Percentiles rank a stretch among this genome's conserved stretches.
These are phyloP conservation scores for Leucania comma DNA, from an alignment of 2,888 invertebrate genomes.

Conservation along the genomic window DNA sequence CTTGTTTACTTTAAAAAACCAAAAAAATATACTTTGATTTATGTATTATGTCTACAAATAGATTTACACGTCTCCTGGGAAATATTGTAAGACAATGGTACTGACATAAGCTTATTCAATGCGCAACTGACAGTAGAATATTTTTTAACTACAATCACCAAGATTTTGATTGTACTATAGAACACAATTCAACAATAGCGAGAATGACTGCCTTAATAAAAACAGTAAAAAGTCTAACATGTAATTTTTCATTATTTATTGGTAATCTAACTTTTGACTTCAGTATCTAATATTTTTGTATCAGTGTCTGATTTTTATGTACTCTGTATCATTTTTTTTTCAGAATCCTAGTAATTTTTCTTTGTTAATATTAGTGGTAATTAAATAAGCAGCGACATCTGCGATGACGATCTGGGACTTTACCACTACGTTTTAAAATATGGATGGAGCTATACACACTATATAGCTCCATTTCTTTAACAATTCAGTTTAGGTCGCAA, in stretches of 20 bases:
- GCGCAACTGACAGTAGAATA: neutral
- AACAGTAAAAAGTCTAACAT: constrained; percentile 12
- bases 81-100: constrained; percentile 14
- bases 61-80: neutral
- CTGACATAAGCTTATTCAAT: constrained; percentile 5
- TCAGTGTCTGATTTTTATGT: too few relatives aligned
- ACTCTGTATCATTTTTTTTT: too few relatives aligned
- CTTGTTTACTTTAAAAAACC: constrained; percentile 7
- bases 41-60: constrained; percentile 3
- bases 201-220: neutral
- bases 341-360: too few relatives aligned
- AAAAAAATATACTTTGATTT: constrained; percentile 3
- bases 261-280: constrained; percentile 25
- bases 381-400: too few relatives aligned
- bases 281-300: constrained; percentile 1
- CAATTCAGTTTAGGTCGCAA: too few relatives aligned
- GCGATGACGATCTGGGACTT: too few relatives aligned
- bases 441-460: too few relatives aligned
- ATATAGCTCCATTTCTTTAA: too few relatives aligned
- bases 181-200: constrained; percentile 8
- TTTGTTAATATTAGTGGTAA: neutral
- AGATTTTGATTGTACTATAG: constrained; percentile 13
- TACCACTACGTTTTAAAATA: too few relatives aligned
- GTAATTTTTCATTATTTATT: constrained; percentile 7
- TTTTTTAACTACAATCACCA: neutral